Base-by-base conservation (phyloP, 2,113 vertebrate species). In the Psittacula cyanocephala region DNA sequence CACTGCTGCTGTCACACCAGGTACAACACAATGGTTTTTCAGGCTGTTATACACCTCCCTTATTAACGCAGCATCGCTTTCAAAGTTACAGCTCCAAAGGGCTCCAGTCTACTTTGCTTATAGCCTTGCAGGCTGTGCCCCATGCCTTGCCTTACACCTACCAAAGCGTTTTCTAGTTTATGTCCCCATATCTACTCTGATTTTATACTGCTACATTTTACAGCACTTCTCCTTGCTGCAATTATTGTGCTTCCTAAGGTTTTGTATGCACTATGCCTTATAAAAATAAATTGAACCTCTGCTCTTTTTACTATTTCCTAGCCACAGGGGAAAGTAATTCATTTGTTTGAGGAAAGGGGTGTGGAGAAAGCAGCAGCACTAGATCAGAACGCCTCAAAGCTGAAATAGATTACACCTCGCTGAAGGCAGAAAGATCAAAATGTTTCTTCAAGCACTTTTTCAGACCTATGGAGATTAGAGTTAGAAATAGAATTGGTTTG, bases 341-440 rank as follows among this genome's bases (percentile, higher is more conserved):
- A 81, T 96, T 87, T 89, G 11, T 89, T 64, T 90, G 71, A 93
- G 55, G 63, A 77, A 52, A 68, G 50, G 24, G 31, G 7, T 50
- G 43, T 60, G 53, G 59, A 82, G 62, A 69, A 77, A 31, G 63
- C 60, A 76, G 33, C 43, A 87, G 44, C 39, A 49, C 27, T 9
- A 71, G 39, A 87, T 76, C 68, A 76, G 88, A 94, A 95, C 67
- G 88, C 71, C 76, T 76, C 52, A 74, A 91, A 80, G 53, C 29
- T 70, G 49, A 71, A 94, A 67, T 23, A 93, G 88, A 93, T 94
- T 88, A 80, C 37, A 76, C n/a, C 86, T 91, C 12, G 44, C 52
- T 95, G 64, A 84, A 97, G 69, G 78, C 72, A 95, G 80, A 93
- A 39, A 95, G 70, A 94, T 95, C 62, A 92, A 95, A 95, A 94